These are phyloP conservation scores for Catotricha subobsoleta DNA, from an alignment of 2,888 invertebrate genomes.

Conservation along the genomic window DNA sequence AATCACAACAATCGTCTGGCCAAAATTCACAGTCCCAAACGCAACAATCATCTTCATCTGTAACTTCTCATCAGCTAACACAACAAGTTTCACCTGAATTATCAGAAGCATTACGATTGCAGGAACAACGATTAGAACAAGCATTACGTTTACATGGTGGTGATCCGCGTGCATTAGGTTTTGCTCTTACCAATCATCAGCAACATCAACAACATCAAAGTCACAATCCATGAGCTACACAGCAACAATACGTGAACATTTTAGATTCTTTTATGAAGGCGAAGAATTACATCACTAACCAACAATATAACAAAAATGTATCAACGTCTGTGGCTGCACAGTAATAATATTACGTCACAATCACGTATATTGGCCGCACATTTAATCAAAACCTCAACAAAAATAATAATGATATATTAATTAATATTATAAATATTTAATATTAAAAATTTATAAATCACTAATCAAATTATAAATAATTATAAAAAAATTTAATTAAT, in stretches of 20 bases:
- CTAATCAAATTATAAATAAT: no score
- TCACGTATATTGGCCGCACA: no score
- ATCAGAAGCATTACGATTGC: slow-evolving; percentile 50
- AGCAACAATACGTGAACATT: background rate
- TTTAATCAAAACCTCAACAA: no score
- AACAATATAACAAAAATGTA: no score
- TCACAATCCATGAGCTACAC: slow-evolving; percentile 46
- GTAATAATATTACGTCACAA: no score
- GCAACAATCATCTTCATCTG: background rate
- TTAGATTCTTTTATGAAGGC: no score
- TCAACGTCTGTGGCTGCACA: no score
- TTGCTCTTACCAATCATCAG: slow-evolving; percentile 38
- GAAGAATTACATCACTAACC: no score
- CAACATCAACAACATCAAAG: slow-evolving; percentile 10
- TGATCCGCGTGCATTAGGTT: slow-evolving; percentile 62
- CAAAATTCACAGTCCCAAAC: background rate
- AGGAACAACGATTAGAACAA: slow-evolving; percentile 67
- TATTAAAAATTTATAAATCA: no score
- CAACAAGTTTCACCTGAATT: slow-evolving; percentile 47
- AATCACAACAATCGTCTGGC: slow-evolving; percentile 5
- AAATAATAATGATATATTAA: no score
- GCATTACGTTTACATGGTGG: slow-evolving; percentile 59
- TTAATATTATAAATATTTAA: no score
- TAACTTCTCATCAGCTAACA: slow-evolving; percentile 12
- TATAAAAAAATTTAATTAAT: no score